Evolutionary conservation across 2,797 vertebrate genomes (phyloP).

Genomic region (Leptatherina wallacei): DNA sequence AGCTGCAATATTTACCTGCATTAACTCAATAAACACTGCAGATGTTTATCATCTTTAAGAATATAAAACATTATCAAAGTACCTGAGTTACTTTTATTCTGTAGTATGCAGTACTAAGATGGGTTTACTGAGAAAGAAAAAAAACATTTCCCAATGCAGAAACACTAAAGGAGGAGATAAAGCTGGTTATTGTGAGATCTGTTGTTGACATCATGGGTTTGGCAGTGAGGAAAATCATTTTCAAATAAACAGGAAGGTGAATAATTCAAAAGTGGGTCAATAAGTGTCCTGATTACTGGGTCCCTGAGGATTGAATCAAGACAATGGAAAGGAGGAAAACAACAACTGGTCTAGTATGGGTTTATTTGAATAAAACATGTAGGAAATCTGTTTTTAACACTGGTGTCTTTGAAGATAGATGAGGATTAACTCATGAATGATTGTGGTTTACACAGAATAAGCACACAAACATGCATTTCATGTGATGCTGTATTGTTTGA

Average conservation of each 20-base stretch:
- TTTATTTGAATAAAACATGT: conserved; percentile 12
- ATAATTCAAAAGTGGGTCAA: conserved; percentile 44
- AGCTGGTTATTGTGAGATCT: background rate
- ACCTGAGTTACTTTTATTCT: too few relatives aligned
- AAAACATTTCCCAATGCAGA: too few relatives aligned
- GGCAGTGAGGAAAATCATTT: conserved; percentile 21
- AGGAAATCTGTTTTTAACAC: conserved; percentile 2
- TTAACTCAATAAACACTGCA: too few relatives aligned
- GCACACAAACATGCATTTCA: conserved; percentile 7
- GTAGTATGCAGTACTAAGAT: too few relatives aligned
- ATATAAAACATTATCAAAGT: too few relatives aligned
- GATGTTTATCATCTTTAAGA: too few relatives aligned
- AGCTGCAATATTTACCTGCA: too few relatives aligned
- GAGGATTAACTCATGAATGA: conserved; percentile 8
- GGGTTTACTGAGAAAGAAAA: too few relatives aligned
- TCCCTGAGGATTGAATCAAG: conserved; percentile 13
- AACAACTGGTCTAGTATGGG: background rate
- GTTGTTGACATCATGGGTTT: background rate
- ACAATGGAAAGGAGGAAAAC: conserved; percentile 1
- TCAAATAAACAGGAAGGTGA: conserved; percentile 42
- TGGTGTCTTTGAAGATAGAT: conserved; percentile 4
- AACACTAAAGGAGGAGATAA: background rate
- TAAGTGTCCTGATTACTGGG: conserved; percentile 14
- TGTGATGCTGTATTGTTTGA: conserved; percentile 4
- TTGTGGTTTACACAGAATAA: conserved; percentile 3